Evolutionary conservation across 2,113 vertebrate species (phyloP), one percentile per base, ranked within the genome.

Genomic region (Gallinago paraguaiae): DNA sequence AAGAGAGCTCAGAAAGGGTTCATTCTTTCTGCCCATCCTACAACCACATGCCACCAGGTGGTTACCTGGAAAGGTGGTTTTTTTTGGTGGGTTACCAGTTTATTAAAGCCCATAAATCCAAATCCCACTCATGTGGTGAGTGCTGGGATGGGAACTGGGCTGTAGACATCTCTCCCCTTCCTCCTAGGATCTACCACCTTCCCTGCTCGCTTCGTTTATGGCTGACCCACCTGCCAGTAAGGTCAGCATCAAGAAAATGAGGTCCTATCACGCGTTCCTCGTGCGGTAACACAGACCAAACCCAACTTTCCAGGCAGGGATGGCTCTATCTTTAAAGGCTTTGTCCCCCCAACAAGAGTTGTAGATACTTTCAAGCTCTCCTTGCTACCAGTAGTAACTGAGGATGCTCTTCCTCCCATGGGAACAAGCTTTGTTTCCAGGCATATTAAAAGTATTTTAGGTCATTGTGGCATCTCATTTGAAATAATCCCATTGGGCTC

Each of bases 121-220:
- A 39, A 30, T 43, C 16, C 37, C 24, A 0, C 0, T 1, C 30
- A 12, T 0, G 1, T 2, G 1, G 33, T 14, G 6, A 39, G n/a
- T 19, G 1, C 0, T 28, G 17, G 68, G 68, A 14, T 14, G 18
- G 50, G 50, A 65, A 30, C 0, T 27, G 28, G 17, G 18, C 51
- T 87, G 51, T 19, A 45, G 30, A 13, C 64, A 6, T 0, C 3
- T 33, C 48, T 70, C n/a, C 9, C 17, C 13, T 45, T 43, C 14
- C 33, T 17, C 11, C 31, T 20, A 20, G 59, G 39, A 4, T 2
- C 41, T n/a, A 60, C 53, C 11, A 27, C 13, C 27, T 35, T 50
- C 10, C 4, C 12, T 41, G 13, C 31, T 41, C 4, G 0, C 33
- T 63, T 67, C 16, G 12, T 37, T 85, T 17, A 13, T 20, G 31